Conservation (phyloP, 2,113 vertebrate genomes). For the Phylloscopus whistleri region DNA sequence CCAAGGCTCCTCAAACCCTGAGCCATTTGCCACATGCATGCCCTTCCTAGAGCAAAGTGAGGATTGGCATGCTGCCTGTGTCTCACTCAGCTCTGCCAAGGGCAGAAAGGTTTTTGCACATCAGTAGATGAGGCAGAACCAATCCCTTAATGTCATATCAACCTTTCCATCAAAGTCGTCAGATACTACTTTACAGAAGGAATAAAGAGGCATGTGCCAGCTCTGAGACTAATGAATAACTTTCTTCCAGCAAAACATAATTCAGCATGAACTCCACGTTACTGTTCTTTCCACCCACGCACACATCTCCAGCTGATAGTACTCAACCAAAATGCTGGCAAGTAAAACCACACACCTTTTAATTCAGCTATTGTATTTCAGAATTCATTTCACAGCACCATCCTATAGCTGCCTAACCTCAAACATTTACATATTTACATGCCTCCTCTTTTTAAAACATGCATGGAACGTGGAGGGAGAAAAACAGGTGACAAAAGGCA, state of each 20-base stretch:
- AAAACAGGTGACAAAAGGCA: background rate
- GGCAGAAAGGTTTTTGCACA: slow-evolving; percentile 28
- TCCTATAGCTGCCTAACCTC: background rate
- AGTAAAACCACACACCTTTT: slow-evolving; percentile 33
- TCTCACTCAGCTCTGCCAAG: background rate
- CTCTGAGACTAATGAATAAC: slow-evolving; percentile 48
- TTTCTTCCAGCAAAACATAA: slow-evolving; percentile 56
- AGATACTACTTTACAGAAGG: slow-evolving; percentile 22
- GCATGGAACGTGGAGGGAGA: background rate
- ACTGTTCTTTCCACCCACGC: slow-evolving; percentile 56
- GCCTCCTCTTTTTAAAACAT: background rate
- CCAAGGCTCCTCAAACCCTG: background rate
- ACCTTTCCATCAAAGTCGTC: slow-evolving; percentile 44
- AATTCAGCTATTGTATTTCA: background rate
- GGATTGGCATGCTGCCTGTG: background rate
- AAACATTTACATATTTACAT: background rate
- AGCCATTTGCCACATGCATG: background rate
- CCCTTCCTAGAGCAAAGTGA: background rate
- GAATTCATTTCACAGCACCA: background rate
- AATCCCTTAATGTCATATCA: slow-evolving; percentile 50
- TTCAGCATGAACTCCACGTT: slow-evolving; percentile 48
- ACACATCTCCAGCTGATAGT: slow-evolving; percentile 37
- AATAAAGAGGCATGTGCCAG: slow-evolving; percentile 49
- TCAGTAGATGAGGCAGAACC: slow-evolving; percentile 47
- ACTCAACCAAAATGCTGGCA: slow-evolving; percentile 33